phyloP scores from a whole-genome alignment of 1,140 invertebrate species.

The Coboldia fuscipes region DNA sequence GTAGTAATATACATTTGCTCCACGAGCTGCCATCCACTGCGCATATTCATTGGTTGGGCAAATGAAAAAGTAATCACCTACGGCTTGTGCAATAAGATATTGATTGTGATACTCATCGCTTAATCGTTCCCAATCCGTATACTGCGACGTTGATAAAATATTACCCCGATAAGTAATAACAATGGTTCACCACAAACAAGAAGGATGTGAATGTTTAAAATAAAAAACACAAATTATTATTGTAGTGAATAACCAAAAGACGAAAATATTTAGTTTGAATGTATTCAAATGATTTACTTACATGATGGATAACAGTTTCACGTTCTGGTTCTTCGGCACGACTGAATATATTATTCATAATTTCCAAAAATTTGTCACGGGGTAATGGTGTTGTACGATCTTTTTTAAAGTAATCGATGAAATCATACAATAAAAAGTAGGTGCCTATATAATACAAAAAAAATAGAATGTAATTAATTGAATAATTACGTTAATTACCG shows the following conservation, averaged over 20 bases:
- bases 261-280: not conserved
- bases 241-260: not conserved
- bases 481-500: too few species aligned
- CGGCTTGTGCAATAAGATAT: conserved; percentile 66
- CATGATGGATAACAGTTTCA: conserved; percentile 81
- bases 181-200: not conserved
- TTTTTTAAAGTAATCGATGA: conserved; percentile 74
- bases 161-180: not conserved
- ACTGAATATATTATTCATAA: conserved; percentile 72
- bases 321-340: conserved; percentile 58
- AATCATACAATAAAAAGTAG: conserved; percentile 79
- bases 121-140: conserved; percentile 75
- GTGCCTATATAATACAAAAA: conserved; percentile 44
- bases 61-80: conserved; percentile 85
- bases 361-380: conserved; percentile 63
- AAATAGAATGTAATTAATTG: too few species aligned
- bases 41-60: conserved; percentile 82
- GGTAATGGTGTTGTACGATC: conserved; percentile 57
- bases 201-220: not conserved
- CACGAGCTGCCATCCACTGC: conserved; percentile 55
- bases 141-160: conserved; percentile 31
- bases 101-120: conserved; percentile 62
- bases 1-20: conserved; percentile 76
- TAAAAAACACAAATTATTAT: not conserved
- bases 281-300: conserved; percentile 20